Conservation (phyloP, 2,113 vertebrate genomes). For the Peromyscus californicus region DNA sequence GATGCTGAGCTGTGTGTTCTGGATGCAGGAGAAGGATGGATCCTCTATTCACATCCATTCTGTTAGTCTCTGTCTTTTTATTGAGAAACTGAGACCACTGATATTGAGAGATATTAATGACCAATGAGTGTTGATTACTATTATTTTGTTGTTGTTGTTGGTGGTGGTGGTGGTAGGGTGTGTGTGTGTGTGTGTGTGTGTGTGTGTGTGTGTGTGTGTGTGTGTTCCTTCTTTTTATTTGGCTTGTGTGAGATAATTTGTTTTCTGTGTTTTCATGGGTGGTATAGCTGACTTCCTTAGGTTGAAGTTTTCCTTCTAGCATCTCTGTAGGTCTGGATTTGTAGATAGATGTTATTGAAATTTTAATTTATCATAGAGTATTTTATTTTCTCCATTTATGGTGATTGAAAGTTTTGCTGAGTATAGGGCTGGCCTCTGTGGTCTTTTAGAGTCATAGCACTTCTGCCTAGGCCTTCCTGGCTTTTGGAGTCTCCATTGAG, state of each 20-base stretch:
- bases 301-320: background rate
- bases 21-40: background rate
- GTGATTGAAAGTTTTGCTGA: background rate
- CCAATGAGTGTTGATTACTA: background rate
- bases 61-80: background rate
- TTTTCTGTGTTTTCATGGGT: background rate
- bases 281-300: background rate
- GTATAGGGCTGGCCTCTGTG: background rate
- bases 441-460: background rate
- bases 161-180: background rate
- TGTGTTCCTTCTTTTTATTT: background rate
- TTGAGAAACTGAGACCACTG: background rate
- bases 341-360: background rate
- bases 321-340: background rate
- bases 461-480: background rate
- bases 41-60: background rate
- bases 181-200: no score
- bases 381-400: background rate
- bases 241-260: background rate
- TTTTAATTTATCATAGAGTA: background rate
- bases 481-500: background rate
- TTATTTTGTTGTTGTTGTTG: background rate
- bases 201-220: background rate
- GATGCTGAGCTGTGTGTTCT: background rate
- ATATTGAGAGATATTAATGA: background rate